Evolutionary conservation across 2,113 vertebrate genomes (phyloP).

Genomic region (Sceloporus undulatus): DNA sequence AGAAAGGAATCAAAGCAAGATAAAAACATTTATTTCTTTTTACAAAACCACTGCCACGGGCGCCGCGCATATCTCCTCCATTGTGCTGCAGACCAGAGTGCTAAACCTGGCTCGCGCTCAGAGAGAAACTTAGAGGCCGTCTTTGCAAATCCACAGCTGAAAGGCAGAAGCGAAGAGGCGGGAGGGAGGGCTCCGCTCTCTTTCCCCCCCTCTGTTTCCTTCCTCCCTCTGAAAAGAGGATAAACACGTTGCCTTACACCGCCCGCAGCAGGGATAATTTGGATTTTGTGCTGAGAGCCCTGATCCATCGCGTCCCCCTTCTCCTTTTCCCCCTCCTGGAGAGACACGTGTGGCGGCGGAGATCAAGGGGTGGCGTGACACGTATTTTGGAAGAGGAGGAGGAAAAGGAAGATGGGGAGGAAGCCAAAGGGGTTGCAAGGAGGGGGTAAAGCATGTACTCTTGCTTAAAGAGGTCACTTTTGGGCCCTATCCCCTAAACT

Average conservation of each 20-base stretch:
- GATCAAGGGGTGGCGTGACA: conserved; percentile 70
- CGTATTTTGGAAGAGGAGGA: conserved; percentile 12
- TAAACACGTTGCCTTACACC: conserved; percentile 75
- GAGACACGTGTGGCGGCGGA: conserved; percentile 67
- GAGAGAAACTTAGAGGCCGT: conserved; percentile 79
- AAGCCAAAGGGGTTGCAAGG: neutral
- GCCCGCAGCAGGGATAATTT: conserved; percentile 82
- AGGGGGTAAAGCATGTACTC: conserved; percentile 50
- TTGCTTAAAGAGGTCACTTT: too few relatives aligned
- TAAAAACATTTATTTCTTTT: conserved; percentile 30
- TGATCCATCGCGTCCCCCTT: conserved; percentile 69
- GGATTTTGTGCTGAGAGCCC: conserved; percentile 75
- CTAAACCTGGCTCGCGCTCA: conserved; percentile 78
- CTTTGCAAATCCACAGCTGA: conserved; percentile 78
- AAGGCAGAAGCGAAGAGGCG: conserved; percentile 58
- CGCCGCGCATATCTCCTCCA: conserved; percentile 74
- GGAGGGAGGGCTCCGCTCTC: too few relatives aligned
- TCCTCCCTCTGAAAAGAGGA: conserved; percentile 76
- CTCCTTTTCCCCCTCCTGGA: neutral
- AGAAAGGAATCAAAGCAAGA: conserved; percentile 76
- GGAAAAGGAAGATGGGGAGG: too few relatives aligned
- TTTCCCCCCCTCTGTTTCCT: neutral
- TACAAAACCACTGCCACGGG: conserved; percentile 77
- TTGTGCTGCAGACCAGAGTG: conserved; percentile 76
- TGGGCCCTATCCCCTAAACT: too few relatives aligned